These are phyloP conservation scores for Beroe ovata DNA, from an alignment of 37 sponge, comb jelly and placozoan genomes.

Conservation along the genomic window DNA sequence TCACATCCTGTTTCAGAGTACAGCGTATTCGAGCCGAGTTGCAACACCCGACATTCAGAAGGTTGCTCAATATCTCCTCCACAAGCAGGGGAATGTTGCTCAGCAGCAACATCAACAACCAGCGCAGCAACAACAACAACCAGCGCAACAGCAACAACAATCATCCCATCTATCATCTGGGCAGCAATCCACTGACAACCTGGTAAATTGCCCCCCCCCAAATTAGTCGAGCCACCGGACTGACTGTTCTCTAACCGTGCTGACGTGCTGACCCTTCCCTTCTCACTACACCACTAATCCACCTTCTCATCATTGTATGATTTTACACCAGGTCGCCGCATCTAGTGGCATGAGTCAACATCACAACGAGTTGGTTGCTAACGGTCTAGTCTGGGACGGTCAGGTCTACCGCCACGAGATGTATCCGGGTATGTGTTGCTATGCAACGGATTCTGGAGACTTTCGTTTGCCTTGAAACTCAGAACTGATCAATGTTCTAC, in stretches of 20 bases:
- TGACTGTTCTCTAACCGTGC: too few species aligned
- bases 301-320: too few species aligned
- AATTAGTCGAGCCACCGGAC: too few species aligned
- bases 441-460: too few species aligned
- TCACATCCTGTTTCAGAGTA: too few species aligned
- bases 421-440: constrained; percentile 33
- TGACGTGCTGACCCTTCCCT: too few species aligned
- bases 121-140: background rate
- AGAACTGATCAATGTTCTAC: background rate
- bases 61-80: constrained; percentile 45
- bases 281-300: too few species aligned
- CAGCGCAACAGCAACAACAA: background rate
- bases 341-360: background rate
- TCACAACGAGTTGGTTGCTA: constrained; percentile 9
- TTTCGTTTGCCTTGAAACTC: too few species aligned
- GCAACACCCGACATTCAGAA: constrained; percentile 60
- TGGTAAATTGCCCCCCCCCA: too few species aligned
- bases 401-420: constrained; percentile 23
- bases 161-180: background rate
- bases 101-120: background rate
- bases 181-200: background rate
- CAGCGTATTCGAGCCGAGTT: constrained; percentile 54
- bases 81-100: background rate
- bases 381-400: constrained; percentile 18
- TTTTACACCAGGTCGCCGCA: background rate